Evolutionary conservation across 2,888 invertebrate species (phyloP), one percentile per base, ranked within the genome.

Genomic region (Orthosia incerta): DNA sequence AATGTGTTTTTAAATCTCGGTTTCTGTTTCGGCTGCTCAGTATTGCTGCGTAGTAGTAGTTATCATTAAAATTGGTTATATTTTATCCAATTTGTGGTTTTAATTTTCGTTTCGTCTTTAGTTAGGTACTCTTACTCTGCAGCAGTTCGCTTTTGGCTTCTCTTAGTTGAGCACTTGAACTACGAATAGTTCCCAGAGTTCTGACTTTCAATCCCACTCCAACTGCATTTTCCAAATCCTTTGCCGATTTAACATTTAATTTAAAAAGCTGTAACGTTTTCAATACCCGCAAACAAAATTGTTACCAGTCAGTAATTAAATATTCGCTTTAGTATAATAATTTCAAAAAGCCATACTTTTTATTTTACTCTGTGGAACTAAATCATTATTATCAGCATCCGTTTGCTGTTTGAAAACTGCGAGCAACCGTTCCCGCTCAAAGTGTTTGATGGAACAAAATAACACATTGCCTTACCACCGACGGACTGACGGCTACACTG

Each of bases 391-490:
- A 68, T 61, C 76, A 55, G 48, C 18, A 48, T 59, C 13, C 50
- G 62, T 65, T 75, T 53, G 53, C 26, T 31, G 53, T 53, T 61
- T 46, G 46, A 23, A 55, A 62, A 31, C 61, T 23, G 12, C 50
- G 56, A 57, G 56, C 50, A 20, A 55, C 46, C 69, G 57, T 65
- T 23, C 20, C 20, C 63, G 63, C 59, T 60, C 26, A 60, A 51
- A 62, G 65, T 81, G 81, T 81, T 79, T 69, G 82, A 81, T 79
- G 81, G 39, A 63, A 56, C 64, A 26, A 65, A 69, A 81, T 81
- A 57, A 70, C 81, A 81, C 20, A 81, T 74, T 16, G 76, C 65
- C 20, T 50, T 76, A 18, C 80, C 46, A 51, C 53, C 61, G 64
- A 46, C 57, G 67, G 39, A 5, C 20, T 51, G 77, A 45, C 71